These are phyloP conservation scores for Actinia tenebrosa DNA, from an alignment of 64 coral and sea anemone genomes.

Conservation along the genomic window DNA sequence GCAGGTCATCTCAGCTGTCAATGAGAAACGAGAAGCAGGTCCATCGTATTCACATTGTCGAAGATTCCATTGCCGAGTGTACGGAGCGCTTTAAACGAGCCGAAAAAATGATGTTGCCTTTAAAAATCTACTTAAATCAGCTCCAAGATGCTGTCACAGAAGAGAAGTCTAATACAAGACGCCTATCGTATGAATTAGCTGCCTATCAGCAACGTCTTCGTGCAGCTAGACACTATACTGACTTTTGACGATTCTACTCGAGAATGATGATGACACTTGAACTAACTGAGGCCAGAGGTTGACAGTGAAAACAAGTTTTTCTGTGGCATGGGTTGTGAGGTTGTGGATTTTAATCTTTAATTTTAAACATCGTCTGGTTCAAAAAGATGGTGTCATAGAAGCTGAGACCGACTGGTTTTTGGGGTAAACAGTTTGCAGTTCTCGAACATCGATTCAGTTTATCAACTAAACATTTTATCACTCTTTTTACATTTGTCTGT, in stretches of 20 bases:
- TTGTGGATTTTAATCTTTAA: too few species aligned
- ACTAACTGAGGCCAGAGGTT: not conserved
- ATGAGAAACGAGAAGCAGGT: slow-evolving; percentile 26
- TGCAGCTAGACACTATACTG: not conserved
- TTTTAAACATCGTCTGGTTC: too few species aligned
- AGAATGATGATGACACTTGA: not conserved
- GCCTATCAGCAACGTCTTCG: slow-evolving; percentile 40
- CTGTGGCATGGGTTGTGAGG: too few species aligned
- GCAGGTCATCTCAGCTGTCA: slow-evolving; percentile 15
- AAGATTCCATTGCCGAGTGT: slow-evolving; percentile 47
- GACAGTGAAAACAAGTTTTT: too few species aligned
- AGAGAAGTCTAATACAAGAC: slow-evolving; percentile 28
- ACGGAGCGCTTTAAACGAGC: slow-evolving; percentile 45
- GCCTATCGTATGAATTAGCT: slow-evolving; percentile 34
- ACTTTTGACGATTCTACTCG: not conserved
- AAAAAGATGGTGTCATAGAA: too few species aligned
- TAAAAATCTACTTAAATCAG: slow-evolving; percentile 74
- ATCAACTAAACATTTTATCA: too few species aligned
- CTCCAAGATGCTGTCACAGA: slow-evolving; percentile 51
- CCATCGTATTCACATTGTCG: slow-evolving; percentile 37
- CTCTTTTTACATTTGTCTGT: too few species aligned
- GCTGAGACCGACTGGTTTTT: too few species aligned
- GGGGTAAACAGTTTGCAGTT: too few species aligned
- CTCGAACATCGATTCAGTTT: too few species aligned
- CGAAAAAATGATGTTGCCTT: slow-evolving; percentile 52